Conservation (phyloP, 2,888 invertebrate genomes). For the Leucophenga montana region DNA sequence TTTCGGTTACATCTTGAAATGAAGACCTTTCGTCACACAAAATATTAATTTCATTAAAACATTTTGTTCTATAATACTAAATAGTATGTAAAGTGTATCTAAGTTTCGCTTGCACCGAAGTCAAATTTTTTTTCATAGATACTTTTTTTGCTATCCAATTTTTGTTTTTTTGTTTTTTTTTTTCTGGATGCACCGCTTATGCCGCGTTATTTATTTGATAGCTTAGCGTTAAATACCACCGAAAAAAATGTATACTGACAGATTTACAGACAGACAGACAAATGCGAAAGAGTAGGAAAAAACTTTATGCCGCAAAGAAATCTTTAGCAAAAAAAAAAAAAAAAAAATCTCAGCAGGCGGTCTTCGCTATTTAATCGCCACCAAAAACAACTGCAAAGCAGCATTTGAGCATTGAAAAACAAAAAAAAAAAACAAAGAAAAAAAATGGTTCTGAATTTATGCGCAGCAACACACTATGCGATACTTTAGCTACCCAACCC, state of each 20-base stretch:
- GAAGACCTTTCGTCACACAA: no score
- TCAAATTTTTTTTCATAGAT: neutral
- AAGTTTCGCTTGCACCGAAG: neutral
- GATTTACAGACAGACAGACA: conserved; percentile 9
- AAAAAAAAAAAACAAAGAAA: conserved; percentile 39
- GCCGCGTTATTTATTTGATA: conserved; percentile 65
- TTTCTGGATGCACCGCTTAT: conserved; percentile 48
- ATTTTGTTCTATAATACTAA: no score
- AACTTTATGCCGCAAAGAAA: neutral
- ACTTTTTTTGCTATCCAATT: conserved; percentile 4
- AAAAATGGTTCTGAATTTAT: conserved; percentile 52
- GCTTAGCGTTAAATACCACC: conserved; percentile 52
- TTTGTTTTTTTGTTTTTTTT: conserved; percentile 22
- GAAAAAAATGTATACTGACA: conserved; percentile 11
- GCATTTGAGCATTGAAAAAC: no score
- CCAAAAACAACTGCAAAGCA: conserved; percentile 18
- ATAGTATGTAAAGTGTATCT: no score
- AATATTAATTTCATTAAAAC: no score
- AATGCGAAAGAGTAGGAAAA: neutral
- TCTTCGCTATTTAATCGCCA: conserved; percentile 22
- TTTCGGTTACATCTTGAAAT: no score
- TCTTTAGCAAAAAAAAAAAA: neutral
- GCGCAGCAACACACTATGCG: conserved; percentile 41
- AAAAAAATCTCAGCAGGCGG: conserved; percentile 57
- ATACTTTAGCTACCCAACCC: no score